phyloP scores from a whole-genome alignment of 2,888 invertebrate genomes.

The Tuta absoluta region DNA sequence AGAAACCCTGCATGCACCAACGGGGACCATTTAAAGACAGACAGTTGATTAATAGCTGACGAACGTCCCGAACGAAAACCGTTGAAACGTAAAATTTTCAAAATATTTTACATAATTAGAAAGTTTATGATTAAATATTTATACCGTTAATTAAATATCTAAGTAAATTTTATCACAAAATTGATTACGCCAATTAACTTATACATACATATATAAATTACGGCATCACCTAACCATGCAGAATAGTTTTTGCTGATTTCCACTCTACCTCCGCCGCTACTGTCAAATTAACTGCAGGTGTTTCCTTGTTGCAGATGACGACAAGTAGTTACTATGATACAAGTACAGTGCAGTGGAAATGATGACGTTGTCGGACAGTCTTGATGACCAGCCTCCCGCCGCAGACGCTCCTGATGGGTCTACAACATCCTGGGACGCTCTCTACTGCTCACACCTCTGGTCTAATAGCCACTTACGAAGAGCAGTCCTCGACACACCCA shows the following conservation, averaged over 20 bases:
- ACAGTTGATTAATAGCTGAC: conserved; percentile 6
- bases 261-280: background rate
- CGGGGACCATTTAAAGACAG: background rate
- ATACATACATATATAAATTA: background rate
- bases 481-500: conserved; percentile 56
- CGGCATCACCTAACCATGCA: background rate
- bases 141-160: background rate
- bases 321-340: conserved; percentile 36
- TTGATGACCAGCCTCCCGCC: conserved; percentile 49
- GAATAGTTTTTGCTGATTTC: background rate
- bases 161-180: background rate
- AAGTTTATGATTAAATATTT: background rate
- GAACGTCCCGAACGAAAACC: background rate
- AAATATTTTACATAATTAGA: background rate
- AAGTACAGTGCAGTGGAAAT: conserved; percentile 29
- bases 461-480: conserved; percentile 62
- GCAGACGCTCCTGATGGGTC: conserved; percentile 52
- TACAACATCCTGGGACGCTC: conserved; percentile 59
- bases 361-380: conserved; percentile 62
- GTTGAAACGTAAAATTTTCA: background rate
- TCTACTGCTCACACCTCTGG: conserved; percentile 73
- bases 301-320: conserved; percentile 45
- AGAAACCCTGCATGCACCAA: conserved; percentile 10
- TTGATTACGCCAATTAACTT: background rate
- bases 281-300: conserved; percentile 19